Conservation (phyloP, 2,888 invertebrate species). For the Amiota communis region DNA sequence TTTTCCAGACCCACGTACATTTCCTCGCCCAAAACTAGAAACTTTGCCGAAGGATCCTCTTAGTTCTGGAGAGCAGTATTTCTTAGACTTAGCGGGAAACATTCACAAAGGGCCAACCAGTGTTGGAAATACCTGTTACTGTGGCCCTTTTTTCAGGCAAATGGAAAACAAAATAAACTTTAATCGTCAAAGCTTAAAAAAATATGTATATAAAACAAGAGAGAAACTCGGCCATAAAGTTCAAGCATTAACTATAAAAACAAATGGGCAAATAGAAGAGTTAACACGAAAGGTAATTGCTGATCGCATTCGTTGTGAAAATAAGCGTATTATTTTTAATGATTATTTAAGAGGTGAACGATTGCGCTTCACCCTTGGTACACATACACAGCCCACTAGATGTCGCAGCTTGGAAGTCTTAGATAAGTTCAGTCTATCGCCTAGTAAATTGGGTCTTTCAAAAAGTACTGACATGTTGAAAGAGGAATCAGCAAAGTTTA, state of each 20-base stretch:
- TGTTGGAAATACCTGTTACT: slow-evolving; percentile 92
- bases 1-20: slow-evolving; percentile 88
- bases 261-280: slow-evolving; percentile 82
- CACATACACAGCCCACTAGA: slow-evolving; percentile 71
- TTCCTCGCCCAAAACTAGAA: slow-evolving; percentile 88
- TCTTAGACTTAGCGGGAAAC: slow-evolving; percentile 93
- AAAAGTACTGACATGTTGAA: slow-evolving; percentile 75
- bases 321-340: slow-evolving; percentile 80
- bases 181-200: slow-evolving; percentile 78
- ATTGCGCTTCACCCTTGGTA: slow-evolving; percentile 76
- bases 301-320: slow-evolving; percentile 71
- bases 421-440: slow-evolving; percentile 65
- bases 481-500: slow-evolving; percentile 56
- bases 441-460: slow-evolving; percentile 68
- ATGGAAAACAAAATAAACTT: slow-evolving; percentile 88
- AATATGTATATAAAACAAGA: slow-evolving; percentile 83
- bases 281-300: slow-evolving; percentile 75
- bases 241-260: slow-evolving; percentile 83
- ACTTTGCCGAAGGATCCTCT: slow-evolving; percentile 90
- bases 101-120: slow-evolving; percentile 97
- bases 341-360: slow-evolving; percentile 80
- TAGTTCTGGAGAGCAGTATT: slow-evolving; percentile 93
- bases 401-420: slow-evolving; percentile 83
- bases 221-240: slow-evolving; percentile 87
- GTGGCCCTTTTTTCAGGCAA: slow-evolving; percentile 91